Evolutionary conservation across 1,140 invertebrate genomes (phyloP), one percentile per base, ranked within the genome.

Genomic region (Holcopasites calliopsidis): DNA sequence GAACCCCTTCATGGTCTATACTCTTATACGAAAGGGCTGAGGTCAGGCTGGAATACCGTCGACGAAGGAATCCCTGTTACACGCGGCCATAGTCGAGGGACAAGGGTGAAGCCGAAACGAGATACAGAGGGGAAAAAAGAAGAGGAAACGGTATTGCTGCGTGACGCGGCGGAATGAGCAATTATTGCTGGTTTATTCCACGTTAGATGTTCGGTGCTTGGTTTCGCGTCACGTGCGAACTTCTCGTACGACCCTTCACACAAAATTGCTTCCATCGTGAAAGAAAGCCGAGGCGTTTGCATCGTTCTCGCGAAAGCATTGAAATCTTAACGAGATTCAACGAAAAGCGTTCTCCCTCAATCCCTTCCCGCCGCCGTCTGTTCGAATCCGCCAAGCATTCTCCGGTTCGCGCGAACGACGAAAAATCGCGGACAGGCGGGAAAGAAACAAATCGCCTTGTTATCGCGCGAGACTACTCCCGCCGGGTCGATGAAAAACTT

Each of bases 111-210:
- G 35, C 31, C n/a, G 40, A 35, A n/a, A 13, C n/a, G 40, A 35
- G 35, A 55, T 54, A n/a, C n/a, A n/a, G n/a, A n/a, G 18, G 38
- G 66, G 82, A 69, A 72, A 54, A 44, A 69, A 54, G 50, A 61
- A 38, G 61, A 79, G 44, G 54, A 73, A 62, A 62, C 76, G 47
- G 73, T 72, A 83, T 79, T 77, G 84, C 71, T 62, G 70, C 74
- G 65, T 85, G 70, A 77, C 78, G 77, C 80, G n/a, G n/a, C n/a
- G 80, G 80, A 82, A 66, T 68, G 82, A 86, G 82, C 83, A 88
- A 88, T 88, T 88, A 88, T 87, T 78, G 79, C 79, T 38, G 50
- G 44, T 54, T 58, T 55, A 57, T n/a, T n/a, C 55, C 50, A 50
- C 42, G 71, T 57, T 68, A 64, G 71, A 73, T 40, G 62, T 28